Conservation (phyloP, 2,888 invertebrate genomes). For the Pecten maximus region DNA sequence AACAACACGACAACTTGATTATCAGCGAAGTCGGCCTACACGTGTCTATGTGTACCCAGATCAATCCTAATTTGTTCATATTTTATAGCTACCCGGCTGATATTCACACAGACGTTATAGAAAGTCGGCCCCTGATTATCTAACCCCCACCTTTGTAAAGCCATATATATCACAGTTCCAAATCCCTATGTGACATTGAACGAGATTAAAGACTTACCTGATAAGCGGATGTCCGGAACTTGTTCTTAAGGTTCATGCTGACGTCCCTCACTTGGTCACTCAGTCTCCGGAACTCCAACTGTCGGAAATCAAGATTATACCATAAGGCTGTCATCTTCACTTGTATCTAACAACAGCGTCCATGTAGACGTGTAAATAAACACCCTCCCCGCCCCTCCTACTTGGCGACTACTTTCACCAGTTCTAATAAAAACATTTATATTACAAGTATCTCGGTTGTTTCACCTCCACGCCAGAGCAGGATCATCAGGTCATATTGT, state of each 20-base stretch:
- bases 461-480: neutral
- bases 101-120: constrained; percentile 9
- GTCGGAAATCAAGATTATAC: constrained; percentile 62
- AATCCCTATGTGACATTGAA: neutral
- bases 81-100: neutral
- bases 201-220: constrained; percentile 60
- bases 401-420: neutral
- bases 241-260: constrained; percentile 66
- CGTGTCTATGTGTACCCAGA: constrained; percentile 50
- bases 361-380: neutral
- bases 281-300: constrained; percentile 71
- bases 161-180: constrained; percentile 31
- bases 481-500: neutral
- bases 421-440: neutral
- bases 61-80: constrained; percentile 10
- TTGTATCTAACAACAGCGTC: neutral
- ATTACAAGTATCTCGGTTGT: neutral
- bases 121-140: neutral
- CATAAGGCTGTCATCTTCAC: constrained; percentile 55
- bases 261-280: constrained; percentile 72
- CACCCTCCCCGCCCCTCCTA: neutral
- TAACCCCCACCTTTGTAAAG: neutral
- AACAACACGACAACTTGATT: constrained; percentile 47
- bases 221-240: constrained; percentile 67
- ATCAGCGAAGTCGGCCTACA: constrained; percentile 38